phyloP scores from a whole-genome alignment of 2,888 invertebrate genomes.

The Falcaria lacertinaria region DNA sequence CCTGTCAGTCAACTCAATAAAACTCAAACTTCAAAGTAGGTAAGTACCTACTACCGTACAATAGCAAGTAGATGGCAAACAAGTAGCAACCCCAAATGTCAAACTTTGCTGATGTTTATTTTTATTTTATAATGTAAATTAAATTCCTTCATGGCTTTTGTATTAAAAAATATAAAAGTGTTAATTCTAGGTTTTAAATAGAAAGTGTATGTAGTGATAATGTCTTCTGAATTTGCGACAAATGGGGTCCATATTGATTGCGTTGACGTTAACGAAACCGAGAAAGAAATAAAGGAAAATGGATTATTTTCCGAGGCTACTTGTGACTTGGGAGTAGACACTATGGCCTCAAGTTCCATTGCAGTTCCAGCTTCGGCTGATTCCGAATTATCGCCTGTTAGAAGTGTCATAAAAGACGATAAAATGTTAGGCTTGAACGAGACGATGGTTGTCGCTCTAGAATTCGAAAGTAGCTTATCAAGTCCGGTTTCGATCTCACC shows the following conservation, averaged over 20 bases:
- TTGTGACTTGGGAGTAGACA: conserved; percentile 53
- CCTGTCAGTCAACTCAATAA: too few species aligned
- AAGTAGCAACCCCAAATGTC: conserved; percentile 13
- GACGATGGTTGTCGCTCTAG: conserved; percentile 12
- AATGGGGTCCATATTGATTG: conserved; percentile 40
- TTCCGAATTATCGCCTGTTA: conserved; percentile 34
- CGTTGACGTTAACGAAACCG: conserved; percentile 47
- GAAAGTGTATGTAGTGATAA: conserved; percentile 28
- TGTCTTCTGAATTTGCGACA: conserved; percentile 45
- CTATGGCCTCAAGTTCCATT: conserved; percentile 32
- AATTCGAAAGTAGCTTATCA: conserved; percentile 27
- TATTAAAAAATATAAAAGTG: conserved; percentile 17
- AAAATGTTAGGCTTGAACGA: conserved; percentile 4
- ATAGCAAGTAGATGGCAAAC: too few species aligned
- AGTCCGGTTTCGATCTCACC: conserved; percentile 31
- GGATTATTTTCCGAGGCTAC: conserved; percentile 31
- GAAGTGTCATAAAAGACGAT: conserved; percentile 17
- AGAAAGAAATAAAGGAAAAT: conserved; percentile 38
- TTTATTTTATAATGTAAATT: conserved; percentile 37
- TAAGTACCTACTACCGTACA: too few species aligned
- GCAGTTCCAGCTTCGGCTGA: conserved; percentile 33
- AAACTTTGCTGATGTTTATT: conserved; percentile 50
- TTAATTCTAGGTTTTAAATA: conserved; percentile 26
- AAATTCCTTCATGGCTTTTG: conserved; percentile 40
- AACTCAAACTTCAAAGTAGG: too few species aligned